These are phyloP conservation scores for Crypturellus undulatus DNA, from an alignment of 2,113 vertebrate species.

Conservation along the genomic window DNA sequence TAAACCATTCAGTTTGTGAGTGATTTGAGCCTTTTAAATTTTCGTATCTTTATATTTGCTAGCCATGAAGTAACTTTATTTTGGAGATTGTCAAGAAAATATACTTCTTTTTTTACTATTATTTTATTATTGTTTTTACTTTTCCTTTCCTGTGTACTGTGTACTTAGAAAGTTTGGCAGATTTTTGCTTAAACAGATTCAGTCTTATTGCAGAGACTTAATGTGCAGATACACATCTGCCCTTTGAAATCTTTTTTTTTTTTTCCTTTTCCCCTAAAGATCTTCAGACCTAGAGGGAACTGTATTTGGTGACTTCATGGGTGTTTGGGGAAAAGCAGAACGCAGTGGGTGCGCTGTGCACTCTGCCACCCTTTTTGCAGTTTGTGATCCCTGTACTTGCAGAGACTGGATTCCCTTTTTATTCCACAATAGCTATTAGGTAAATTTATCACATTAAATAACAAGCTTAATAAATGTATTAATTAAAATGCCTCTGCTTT, in stretches of 20 bases:
- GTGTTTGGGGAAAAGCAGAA: neutral
- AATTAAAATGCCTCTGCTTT: neutral
- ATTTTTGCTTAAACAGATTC: neutral
- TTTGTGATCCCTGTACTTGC: neutral
- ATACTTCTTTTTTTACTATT: neutral
- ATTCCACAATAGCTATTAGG: neutral
- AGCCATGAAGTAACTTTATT: neutral
- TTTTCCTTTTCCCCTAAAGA: neutral
- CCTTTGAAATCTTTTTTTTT: too few species aligned
- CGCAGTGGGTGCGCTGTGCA: neutral
- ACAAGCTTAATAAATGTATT: neutral
- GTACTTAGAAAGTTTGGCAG: neutral
- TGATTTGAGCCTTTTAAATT: neutral
- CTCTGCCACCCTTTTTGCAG: neutral
- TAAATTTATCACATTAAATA: neutral
- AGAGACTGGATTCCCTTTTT: neutral
- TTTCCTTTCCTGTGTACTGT: neutral
- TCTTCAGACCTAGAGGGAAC: neutral
- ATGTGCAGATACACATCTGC: too few species aligned
- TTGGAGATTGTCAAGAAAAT: neutral
- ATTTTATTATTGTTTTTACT: neutral
- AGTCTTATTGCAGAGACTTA: neutral
- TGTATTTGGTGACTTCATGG: neutral
- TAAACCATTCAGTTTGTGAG: neutral
- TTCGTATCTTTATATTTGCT: neutral